Conservation (phyloP, 2,888 invertebrate genomes). For the Anthrax anthrax region DNA sequence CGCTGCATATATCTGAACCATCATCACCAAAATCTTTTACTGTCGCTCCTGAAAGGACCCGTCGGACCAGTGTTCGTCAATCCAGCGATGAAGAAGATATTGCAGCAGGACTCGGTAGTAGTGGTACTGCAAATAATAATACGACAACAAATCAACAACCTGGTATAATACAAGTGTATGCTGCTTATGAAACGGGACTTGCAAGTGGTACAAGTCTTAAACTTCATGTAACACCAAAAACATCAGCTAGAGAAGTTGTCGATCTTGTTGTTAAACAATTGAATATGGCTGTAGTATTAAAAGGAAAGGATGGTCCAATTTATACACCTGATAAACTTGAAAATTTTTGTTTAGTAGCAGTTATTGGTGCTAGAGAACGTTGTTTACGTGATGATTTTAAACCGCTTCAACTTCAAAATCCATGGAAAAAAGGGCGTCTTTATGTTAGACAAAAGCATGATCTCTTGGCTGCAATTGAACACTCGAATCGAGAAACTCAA, state of each 20-base stretch:
- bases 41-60: conserved; percentile 6
- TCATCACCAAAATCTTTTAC: conserved; percentile 8
- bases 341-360: conserved; percentile 88
- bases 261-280: conserved; percentile 90
- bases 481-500: conserved; percentile 65
- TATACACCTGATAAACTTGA: conserved; percentile 68
- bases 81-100: conserved; percentile 15
- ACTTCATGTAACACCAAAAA: conserved; percentile 81
- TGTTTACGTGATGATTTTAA: conserved; percentile 90
- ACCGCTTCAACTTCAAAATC: conserved; percentile 83
- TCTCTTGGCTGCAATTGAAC: conserved; percentile 73
- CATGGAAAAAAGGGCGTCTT: conserved; percentile 87
- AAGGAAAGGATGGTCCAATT: conserved; percentile 73
- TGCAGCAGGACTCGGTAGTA: conserved; percentile 12
- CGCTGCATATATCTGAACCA: conserved; percentile 18
- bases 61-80: conserved; percentile 8
- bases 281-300: conserved; percentile 80
- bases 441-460: conserved; percentile 88
- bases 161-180: conserved; percentile 63
- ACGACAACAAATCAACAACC: conserved; percentile 14
- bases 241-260: conserved; percentile 89
- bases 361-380: conserved; percentile 87
- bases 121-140: conserved; percentile 19
- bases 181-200: conserved; percentile 90
- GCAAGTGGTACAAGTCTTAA: conserved; percentile 87